These are phyloP conservation scores for Campoplex capitator DNA, from an alignment of 2,888 invertebrate species.

Conservation along the genomic window DNA sequence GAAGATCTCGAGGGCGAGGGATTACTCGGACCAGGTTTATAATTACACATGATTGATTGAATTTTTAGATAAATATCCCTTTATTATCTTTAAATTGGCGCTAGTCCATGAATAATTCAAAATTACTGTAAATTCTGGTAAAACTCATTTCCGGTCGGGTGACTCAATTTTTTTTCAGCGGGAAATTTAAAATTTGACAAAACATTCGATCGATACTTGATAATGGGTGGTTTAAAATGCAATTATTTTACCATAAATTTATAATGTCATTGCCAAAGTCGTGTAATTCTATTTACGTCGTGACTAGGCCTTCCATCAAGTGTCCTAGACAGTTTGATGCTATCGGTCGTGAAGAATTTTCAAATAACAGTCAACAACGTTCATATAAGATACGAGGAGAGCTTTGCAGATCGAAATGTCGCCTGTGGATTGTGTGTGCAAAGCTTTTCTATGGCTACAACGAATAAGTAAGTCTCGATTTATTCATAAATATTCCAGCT, in stretches of 20 bases:
- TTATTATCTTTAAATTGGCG: background rate
- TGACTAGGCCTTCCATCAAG: constrained; percentile 87
- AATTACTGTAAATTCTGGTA: background rate
- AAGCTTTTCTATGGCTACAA: constrained; percentile 91
- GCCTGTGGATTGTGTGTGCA: constrained; percentile 92
- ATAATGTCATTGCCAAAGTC: background rate
- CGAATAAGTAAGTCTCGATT: constrained; percentile 88
- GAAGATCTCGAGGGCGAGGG: constrained; percentile 88
- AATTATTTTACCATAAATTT: background rate
- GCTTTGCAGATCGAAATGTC: constrained; percentile 88
- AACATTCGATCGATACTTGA: background rate
- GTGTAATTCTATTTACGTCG: background rate
- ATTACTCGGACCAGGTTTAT: constrained; percentile 84
- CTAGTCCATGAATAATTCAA: background rate
- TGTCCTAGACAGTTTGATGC: constrained; percentile 90
- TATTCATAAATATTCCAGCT: constrained; percentile 5
- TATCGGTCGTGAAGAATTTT: constrained; percentile 92
- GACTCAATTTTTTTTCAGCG: constrained; percentile 1
- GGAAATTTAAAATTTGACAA: constrained; percentile 27
- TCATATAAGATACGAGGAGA: constrained; percentile 93
- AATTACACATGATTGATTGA: background rate
- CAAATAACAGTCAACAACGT: constrained; percentile 92
- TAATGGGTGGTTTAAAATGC: background rate
- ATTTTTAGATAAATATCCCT: background rate
- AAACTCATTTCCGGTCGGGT: background rate